phyloP scores from a whole-genome alignment of 2,113 vertebrate genomes.

The Caloenas nicobarica region DNA sequence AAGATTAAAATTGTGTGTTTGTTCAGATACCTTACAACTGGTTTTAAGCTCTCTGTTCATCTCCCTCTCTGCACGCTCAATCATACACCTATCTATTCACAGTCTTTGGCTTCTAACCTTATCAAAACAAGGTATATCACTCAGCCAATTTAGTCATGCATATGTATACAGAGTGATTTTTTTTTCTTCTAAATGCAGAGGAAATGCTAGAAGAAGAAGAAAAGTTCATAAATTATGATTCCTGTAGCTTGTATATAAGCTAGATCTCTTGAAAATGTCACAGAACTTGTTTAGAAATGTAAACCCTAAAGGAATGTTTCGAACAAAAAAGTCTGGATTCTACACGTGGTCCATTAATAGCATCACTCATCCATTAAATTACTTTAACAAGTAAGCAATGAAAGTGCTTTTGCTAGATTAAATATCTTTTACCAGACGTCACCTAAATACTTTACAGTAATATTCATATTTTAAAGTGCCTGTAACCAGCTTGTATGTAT shows the following conservation, averaged over 20 bases:
- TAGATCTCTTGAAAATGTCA: background rate
- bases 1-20: background rate
- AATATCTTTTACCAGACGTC: background rate
- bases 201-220: background rate
- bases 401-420: constrained; percentile 23
- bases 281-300: constrained; percentile 4
- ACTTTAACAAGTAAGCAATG: constrained; percentile 52
- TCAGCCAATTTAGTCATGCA: background rate
- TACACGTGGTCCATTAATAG: constrained; percentile 37
- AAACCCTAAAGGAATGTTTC: constrained; percentile 18
- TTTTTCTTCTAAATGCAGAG: background rate
- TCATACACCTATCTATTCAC: background rate
- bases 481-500: background rate
- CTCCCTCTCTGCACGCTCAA: background rate
- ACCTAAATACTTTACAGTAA: background rate
- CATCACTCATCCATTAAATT: constrained; percentile 45
- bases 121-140: background rate
- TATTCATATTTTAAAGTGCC: background rate
- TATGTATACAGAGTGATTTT: background rate
- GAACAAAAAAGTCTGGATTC: background rate
- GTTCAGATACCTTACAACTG: background rate
- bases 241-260: background rate
- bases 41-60: background rate
- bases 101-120: background rate
- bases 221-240: background rate